These are phyloP conservation scores for Clepsis dumicolana DNA, from an alignment of 2,888 invertebrate species.

Conservation along the genomic window DNA sequence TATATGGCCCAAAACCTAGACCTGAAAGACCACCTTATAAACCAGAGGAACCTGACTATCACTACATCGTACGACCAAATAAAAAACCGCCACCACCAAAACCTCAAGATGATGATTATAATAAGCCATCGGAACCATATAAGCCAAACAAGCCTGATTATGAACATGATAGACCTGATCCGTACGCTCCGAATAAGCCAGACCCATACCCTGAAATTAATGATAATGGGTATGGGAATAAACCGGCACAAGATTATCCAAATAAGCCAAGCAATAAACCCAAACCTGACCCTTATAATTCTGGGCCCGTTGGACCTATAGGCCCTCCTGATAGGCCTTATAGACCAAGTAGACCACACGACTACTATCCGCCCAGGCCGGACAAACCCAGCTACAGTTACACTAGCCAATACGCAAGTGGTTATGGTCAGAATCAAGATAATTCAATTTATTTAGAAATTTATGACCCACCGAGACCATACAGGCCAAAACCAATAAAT, in stretches of 20 bases:
- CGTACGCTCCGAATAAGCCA: slow-evolving; percentile 26
- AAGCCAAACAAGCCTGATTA: slow-evolving; percentile 40
- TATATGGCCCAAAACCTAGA: slow-evolving; percentile 59
- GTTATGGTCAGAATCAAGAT: slow-evolving; percentile 67
- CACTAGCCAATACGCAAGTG: slow-evolving; percentile 69
- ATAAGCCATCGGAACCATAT: slow-evolving; percentile 45
- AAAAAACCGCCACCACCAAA: slow-evolving; percentile 61
- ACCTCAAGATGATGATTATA: slow-evolving; percentile 52
- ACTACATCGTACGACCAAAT: slow-evolving; percentile 71
- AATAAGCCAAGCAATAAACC: slow-evolving; percentile 46
- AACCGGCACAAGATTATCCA: slow-evolving; percentile 23
- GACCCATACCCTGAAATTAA: slow-evolving; percentile 22
- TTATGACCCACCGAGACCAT: slow-evolving; percentile 72
- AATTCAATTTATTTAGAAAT: slow-evolving; percentile 75
- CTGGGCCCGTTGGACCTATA: slow-evolving; percentile 52
- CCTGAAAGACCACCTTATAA: slow-evolving; percentile 52
- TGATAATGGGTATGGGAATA: slow-evolving; percentile 31
- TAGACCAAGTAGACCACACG: slow-evolving; percentile 54
- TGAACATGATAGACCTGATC: slow-evolving; percentile 34
- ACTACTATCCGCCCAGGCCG: slow-evolving; percentile 50
- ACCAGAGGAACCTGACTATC: slow-evolving; percentile 68
- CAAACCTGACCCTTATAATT: slow-evolving; percentile 53
- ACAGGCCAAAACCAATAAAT: slow-evolving; percentile 56
- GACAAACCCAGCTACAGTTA: slow-evolving; percentile 62
- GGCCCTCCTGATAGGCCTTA: slow-evolving; percentile 59